These are phyloP conservation scores for Streptopelia turtur DNA, from an alignment of 2,797 vertebrate genomes.

Conservation along the genomic window DNA sequence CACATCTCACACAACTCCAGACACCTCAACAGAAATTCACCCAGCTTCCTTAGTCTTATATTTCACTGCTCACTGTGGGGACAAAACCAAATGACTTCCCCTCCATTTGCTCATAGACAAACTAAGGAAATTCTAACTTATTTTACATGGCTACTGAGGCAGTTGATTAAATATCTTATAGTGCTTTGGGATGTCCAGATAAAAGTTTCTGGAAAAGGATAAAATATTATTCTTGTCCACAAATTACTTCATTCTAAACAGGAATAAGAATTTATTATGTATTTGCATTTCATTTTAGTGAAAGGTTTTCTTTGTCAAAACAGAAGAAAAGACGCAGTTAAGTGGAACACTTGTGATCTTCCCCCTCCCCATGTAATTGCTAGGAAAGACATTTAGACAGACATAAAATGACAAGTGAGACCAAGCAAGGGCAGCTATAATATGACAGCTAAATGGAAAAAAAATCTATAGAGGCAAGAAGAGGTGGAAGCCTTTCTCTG, in stretches of 20 bases:
- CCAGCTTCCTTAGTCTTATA: not conserved
- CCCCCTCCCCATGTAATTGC: not conserved
- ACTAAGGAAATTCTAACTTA: not conserved
- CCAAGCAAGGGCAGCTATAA: not conserved
- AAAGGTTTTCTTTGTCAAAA: not conserved
- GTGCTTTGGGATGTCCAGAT: not conserved
- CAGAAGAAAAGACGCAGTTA: not conserved
- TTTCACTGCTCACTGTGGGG: not conserved
- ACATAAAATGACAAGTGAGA: not conserved
- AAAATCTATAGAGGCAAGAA: not conserved
- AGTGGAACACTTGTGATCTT: not conserved
- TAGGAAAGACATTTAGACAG: not conserved
- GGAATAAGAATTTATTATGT: not conserved
- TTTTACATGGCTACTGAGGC: not conserved
- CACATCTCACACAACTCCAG: not conserved
- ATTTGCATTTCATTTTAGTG: slow-evolving; percentile 6
- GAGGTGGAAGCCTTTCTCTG: not conserved
- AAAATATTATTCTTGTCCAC: not conserved
- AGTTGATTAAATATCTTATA: not conserved
- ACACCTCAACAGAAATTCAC: not conserved
- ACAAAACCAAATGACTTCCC: not conserved
- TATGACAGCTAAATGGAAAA: not conserved
- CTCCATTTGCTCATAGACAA: not conserved
- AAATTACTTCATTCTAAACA: not conserved
- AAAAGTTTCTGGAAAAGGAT: not conserved